These are phyloP conservation scores for Pristionchus entomophagus DNA, from an alignment of 2,888 invertebrate genomes.

Conservation along the genomic window DNA sequence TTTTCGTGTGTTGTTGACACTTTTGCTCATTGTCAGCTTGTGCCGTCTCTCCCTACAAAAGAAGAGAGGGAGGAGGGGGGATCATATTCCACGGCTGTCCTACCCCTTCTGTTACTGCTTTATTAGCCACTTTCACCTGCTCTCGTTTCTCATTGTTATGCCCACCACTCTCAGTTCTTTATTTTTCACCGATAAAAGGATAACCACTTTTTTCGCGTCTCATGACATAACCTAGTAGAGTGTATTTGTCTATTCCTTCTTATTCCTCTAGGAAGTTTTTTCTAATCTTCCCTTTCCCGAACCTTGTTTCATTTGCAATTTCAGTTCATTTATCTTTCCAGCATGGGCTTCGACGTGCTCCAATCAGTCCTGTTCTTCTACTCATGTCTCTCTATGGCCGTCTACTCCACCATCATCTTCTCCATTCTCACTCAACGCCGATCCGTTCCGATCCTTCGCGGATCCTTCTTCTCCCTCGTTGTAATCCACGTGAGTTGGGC, in stretches of 20 bases:
- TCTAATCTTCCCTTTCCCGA: too few species aligned
- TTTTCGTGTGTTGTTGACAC: conserved; percentile 35
- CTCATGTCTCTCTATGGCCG: conserved; percentile 6
- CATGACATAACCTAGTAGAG: too few species aligned
- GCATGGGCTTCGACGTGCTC: conserved; percentile 25
- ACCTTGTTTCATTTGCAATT: background rate
- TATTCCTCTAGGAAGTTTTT: too few species aligned
- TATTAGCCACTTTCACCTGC: background rate
- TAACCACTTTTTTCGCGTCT: too few species aligned
- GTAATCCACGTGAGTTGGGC: conserved; percentile 21
- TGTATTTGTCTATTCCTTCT: too few species aligned
- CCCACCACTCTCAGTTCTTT: too few species aligned
- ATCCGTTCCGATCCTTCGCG: background rate
- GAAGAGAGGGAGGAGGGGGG: background rate
- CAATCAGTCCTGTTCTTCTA: conserved; percentile 31
- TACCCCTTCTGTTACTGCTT: background rate
- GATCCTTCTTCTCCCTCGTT: conserved; percentile 42
- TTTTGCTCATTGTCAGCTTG: conserved; percentile 8
- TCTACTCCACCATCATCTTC: conserved; percentile 44
- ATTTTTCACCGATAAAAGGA: too few species aligned
- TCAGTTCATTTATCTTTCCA: background rate
- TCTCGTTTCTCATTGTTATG: too few species aligned
- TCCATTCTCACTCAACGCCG: conserved; percentile 23
- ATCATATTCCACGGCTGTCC: conserved; percentile 29
- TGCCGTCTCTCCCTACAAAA: conserved; percentile 6